phyloP scores from a whole-genome alignment of 92 coral and sea anemone genomes.

The Hydrozoanthus gracilis region DNA sequence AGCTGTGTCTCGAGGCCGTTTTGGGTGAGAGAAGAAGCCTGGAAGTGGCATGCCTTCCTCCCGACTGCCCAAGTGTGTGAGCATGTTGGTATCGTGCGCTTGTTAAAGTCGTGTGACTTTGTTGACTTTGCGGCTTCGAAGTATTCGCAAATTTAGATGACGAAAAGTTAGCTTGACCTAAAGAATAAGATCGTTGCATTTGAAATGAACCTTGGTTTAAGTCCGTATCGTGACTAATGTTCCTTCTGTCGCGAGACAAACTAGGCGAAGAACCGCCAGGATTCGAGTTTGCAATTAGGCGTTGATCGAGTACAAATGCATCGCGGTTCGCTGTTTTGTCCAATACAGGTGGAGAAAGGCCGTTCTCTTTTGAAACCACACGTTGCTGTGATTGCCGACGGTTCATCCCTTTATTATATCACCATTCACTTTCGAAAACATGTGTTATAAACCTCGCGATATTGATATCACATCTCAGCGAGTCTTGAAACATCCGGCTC shows the following conservation, averaged over 20 bases:
- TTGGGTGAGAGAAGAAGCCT: constrained; percentile 25
- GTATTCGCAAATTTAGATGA: constrained; percentile 27
- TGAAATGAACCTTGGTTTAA: background rate
- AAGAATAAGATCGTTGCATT: constrained; percentile 21
- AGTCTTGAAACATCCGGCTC: background rate
- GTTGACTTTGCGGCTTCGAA: constrained; percentile 37
- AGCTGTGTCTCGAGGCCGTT: constrained; percentile 2
- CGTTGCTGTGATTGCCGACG: constrained; percentile 32
- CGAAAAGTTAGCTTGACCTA: constrained; percentile 23
- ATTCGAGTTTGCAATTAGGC: background rate
- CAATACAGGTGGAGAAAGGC: constrained; percentile 10
- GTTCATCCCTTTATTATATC: constrained; percentile 15
- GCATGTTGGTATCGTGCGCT: constrained; percentile 6
- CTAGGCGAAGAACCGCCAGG: constrained; percentile 34
- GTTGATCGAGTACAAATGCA: constrained; percentile 18
- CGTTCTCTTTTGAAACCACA: constrained; percentile 36
- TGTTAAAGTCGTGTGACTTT: background rate
- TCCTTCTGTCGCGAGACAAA: constrained; percentile 7
- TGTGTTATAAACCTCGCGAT: background rate
- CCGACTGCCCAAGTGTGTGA: constrained; percentile 25
- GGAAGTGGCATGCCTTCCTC: background rate
- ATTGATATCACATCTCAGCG: background rate
- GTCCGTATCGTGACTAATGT: background rate
- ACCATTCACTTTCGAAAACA: background rate
- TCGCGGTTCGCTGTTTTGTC: constrained; percentile 20